Evolutionary conservation across 2,888 invertebrate genomes (phyloP).

Genomic region (Xylota segnis): DNA sequence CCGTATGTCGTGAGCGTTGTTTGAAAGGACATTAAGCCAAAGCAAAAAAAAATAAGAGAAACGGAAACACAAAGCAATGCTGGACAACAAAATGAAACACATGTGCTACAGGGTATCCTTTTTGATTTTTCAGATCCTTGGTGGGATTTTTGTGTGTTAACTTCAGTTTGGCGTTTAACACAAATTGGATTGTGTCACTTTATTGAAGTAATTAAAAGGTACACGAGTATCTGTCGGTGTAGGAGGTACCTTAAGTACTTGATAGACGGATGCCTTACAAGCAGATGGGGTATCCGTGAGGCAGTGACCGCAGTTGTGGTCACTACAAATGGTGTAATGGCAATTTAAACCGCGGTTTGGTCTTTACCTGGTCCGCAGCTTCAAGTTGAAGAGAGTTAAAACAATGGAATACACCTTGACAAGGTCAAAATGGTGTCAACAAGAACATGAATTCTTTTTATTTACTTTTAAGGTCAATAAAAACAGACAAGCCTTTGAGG

Average conservation of each 20-base stretch:
- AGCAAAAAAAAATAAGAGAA: no score
- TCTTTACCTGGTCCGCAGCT: no score
- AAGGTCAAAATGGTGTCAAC: no score
- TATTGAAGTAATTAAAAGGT: slow-evolving; percentile 75
- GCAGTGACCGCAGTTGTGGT: background rate
- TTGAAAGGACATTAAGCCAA: slow-evolving; percentile 55
- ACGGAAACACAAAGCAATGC: slow-evolving; percentile 35
- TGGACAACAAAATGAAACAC: slow-evolving; percentile 66
- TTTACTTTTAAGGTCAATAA: no score
- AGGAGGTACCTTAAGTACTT: slow-evolving; percentile 19
- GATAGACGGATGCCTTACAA: slow-evolving; percentile 33
- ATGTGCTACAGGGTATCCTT: slow-evolving; percentile 45
- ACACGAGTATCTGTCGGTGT: slow-evolving; percentile 64
- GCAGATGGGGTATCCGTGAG: background rate
- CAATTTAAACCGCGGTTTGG: no score
- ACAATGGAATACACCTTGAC: no score
- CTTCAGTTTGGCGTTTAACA: slow-evolving; percentile 71
- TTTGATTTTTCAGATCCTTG: slow-evolving; percentile 44
- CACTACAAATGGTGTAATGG: no score
- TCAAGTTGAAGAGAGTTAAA: no score
- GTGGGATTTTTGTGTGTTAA: slow-evolving; percentile 74
- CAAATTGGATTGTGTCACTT: slow-evolving; percentile 76
- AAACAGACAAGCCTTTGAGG: no score
- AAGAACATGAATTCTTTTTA: no score
- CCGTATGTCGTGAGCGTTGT: slow-evolving; percentile 34